Conservation (phyloP, 1,140 invertebrate species). For the Pectinophora gossypiella region DNA sequence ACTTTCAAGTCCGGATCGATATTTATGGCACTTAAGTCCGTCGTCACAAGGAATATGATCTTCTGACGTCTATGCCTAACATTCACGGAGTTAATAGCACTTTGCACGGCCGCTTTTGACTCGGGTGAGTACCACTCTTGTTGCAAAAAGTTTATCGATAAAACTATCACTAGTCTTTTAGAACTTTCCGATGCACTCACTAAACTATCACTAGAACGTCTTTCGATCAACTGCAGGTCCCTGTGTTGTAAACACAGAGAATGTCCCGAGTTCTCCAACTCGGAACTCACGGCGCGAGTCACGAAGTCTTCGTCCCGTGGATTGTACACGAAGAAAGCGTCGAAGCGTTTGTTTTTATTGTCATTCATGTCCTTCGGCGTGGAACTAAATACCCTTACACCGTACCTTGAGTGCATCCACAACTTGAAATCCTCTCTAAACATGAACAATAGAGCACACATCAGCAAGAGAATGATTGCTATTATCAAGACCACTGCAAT, state of each 20-base stretch:
- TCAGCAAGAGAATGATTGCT: slow-evolving; percentile 83
- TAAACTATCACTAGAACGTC: slow-evolving; percentile 84
- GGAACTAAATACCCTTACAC: slow-evolving; percentile 86
- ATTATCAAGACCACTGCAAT: slow-evolving; percentile 86
- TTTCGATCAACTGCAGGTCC: slow-evolving; percentile 81
- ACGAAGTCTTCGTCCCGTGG: slow-evolving; percentile 90
- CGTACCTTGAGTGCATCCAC: slow-evolving; percentile 93
- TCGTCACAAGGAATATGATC: slow-evolving; percentile 83
- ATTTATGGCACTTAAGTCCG: slow-evolving; percentile 79
- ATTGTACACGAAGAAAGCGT: slow-evolving; percentile 92
- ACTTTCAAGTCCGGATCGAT: slow-evolving; percentile 89
- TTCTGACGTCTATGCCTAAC: slow-evolving; percentile 83
- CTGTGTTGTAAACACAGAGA: slow-evolving; percentile 89
- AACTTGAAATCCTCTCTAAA: slow-evolving; percentile 90
- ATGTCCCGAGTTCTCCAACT: slow-evolving; percentile 84
- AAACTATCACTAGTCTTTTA: slow-evolving; percentile 82
- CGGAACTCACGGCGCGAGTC: slow-evolving; percentile 83
- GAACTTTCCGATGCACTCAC: slow-evolving; percentile 86
- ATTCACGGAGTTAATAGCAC: slow-evolving; percentile 83
- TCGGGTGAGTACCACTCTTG: slow-evolving; percentile 85
- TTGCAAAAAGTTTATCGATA: slow-evolving; percentile 84
- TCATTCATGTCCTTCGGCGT: slow-evolving; percentile 75
- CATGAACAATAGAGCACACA: slow-evolving; percentile 86
- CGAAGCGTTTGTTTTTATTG: slow-evolving; percentile 82
- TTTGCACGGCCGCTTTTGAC: slow-evolving; percentile 82